Evolutionary conservation across 2,113 vertebrate species (phyloP), one percentile per base, ranked within the genome.

Genomic region (Prolemur simus): DNA sequence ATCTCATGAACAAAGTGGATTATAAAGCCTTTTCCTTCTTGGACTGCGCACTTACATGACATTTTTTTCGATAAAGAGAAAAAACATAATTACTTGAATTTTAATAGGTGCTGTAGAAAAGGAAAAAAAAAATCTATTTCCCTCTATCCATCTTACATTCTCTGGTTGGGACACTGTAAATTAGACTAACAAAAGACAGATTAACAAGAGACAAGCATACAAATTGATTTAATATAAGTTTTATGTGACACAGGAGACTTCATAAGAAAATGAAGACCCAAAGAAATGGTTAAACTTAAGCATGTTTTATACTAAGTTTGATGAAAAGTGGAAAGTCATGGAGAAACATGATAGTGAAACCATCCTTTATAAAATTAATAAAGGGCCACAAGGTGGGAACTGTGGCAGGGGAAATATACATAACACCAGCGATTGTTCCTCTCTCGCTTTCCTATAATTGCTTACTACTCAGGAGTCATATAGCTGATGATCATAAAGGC

Each of bases 71-170:
- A 94, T 89, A 86, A 20, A 84, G 39, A 82, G 54, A 89, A 90
- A 96, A 15, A 96, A 68, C 9, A 66, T 60, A 93, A 90, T 56
- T 92, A 81, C n/a, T 69, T 81, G 68, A 34, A 94, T 76, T 91
- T 94, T 76, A 80, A 81, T 56, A 81, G 17, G 56, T 68, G 21
- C 14, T 45, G 0, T 42, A 52, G 27, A 32, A 17, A 25, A 54
- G 10, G 37, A 6, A 3, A 74, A 76, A 76, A 85, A 52, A 52
- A 47, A 54, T 69, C 27, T 37, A 39, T 34, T 21, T 63, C 17
- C n/a, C 29, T 84, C 58, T 39, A 42, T 6, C 6, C 23, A 2
- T 39, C 29, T 52, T 37, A 58, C 6, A 32, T 76, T 92, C 66
- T 56, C 66, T 77, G 74, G 58, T 27, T 25, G 34, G 8, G 34